Conservation (phyloP, 2,797 vertebrate species). For the Takifugu ocellatus region DNA sequence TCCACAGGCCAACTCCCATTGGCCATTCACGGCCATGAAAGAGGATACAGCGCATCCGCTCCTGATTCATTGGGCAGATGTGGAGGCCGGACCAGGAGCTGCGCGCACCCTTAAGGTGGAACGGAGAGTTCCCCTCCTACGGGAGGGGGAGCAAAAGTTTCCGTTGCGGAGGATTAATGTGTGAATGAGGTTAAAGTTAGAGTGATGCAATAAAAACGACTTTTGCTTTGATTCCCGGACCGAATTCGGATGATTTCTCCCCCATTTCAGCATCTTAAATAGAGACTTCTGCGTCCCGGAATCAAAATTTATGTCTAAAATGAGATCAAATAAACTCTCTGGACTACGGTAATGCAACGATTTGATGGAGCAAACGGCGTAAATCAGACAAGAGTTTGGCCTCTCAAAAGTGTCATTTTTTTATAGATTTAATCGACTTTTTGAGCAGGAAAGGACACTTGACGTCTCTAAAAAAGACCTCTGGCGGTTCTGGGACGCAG, state of each 20-base stretch:
- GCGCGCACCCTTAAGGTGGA: slow-evolving; percentile 78
- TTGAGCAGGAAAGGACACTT: background rate
- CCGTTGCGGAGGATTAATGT: slow-evolving; percentile 45
- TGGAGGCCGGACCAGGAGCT: slow-evolving; percentile 65
- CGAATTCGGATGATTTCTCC: too few species aligned
- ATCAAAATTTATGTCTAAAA: too few species aligned
- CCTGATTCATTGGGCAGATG: slow-evolving; percentile 79
- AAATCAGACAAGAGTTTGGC: too few species aligned
- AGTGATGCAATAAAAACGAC: slow-evolving; percentile 28
- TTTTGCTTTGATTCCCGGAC: slow-evolving; percentile 15
- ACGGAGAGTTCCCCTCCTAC: slow-evolving; percentile 19
- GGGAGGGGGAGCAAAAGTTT: slow-evolving; percentile 31
- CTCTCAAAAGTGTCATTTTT: too few species aligned
- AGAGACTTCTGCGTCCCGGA: too few species aligned
- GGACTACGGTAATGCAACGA: too few species aligned
- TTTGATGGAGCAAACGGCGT: too few species aligned
- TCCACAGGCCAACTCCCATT: slow-evolving; percentile 71
- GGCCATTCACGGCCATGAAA: slow-evolving; percentile 77
- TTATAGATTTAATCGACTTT: too few species aligned
- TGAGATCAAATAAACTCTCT: too few species aligned
- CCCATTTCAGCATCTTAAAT: too few species aligned
- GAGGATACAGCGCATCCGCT: slow-evolving; percentile 82
- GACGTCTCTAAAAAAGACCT: background rate
- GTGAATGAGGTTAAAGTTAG: slow-evolving; percentile 46
- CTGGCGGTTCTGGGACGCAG: slow-evolving; percentile 6